These are phyloP conservation scores for Hiodon tergisus DNA, from an alignment of 2,113 vertebrate genomes.

Conservation along the genomic window DNA sequence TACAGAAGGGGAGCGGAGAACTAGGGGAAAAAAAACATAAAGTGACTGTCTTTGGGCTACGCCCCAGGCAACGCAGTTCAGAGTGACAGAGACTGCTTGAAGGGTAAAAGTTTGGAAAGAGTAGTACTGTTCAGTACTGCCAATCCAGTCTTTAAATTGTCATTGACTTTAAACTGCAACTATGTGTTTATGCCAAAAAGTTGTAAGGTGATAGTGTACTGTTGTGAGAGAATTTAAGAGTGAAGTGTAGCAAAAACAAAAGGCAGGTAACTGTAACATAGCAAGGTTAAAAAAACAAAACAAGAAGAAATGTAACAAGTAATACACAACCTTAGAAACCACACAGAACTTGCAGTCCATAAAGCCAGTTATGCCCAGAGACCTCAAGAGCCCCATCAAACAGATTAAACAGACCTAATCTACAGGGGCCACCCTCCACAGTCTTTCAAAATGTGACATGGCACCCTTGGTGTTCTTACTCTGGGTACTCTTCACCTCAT, in stretches of 20 bases:
- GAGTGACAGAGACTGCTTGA: not conserved
- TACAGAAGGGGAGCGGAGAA: not conserved
- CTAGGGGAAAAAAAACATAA: slow-evolving; percentile 62
- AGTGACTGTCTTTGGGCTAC: slow-evolving; percentile 61
- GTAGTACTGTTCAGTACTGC: not conserved
- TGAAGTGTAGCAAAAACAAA: not conserved
- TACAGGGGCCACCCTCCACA: too few species aligned
- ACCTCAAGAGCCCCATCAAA: too few species aligned
- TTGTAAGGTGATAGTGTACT: too few species aligned
- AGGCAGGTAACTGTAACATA: not conserved
- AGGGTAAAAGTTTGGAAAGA: not conserved
- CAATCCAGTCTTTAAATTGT: not conserved
- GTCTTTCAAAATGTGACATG: too few species aligned
- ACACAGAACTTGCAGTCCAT: too few species aligned
- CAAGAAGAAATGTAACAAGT: too few species aligned
- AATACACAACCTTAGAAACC: too few species aligned
- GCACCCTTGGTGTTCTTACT: not conserved
- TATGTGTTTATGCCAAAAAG: not conserved
- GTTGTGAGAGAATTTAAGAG: too few species aligned
- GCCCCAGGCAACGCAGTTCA: slow-evolving; percentile 50
- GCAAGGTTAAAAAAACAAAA: not conserved
- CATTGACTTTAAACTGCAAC: not conserved
- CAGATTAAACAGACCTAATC: too few species aligned
- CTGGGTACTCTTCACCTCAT: not conserved
- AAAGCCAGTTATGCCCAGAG: too few species aligned